Conservation (phyloP, 23 tunicate species). For the Pegea sp. region DNA sequence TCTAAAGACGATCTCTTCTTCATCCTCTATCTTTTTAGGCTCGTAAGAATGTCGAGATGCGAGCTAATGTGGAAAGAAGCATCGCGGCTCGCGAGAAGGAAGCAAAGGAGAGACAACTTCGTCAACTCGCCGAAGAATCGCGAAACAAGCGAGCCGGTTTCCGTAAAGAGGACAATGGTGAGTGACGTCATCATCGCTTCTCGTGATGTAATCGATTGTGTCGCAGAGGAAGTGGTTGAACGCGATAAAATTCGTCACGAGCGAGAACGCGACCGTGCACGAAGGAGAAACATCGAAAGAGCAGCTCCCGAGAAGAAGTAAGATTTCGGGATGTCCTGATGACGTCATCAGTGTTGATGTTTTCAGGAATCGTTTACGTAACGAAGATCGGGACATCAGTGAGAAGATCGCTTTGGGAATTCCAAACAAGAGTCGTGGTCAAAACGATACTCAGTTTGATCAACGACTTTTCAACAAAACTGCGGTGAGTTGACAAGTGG, state of each 20-base stretch:
- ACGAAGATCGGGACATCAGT: slow-evolving; percentile 84
- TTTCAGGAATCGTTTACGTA: slow-evolving; percentile 33
- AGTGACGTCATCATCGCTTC: not conserved
- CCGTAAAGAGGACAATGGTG: slow-evolving; percentile 52
- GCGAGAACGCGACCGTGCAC: slow-evolving; percentile 57
- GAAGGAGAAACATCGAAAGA: slow-evolving; percentile 76
- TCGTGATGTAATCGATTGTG: too few species aligned
- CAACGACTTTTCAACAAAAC: slow-evolving; percentile 83
- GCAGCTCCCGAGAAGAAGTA: slow-evolving; percentile 98
- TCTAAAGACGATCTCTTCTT: not conserved
- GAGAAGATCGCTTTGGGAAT: slow-evolving; percentile 89
- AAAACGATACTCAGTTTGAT: slow-evolving; percentile 76
- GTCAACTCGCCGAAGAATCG: slow-evolving; percentile 90
- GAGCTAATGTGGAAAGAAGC: slow-evolving; percentile 88
- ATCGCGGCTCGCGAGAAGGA: slow-evolving; percentile 90
- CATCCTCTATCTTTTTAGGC: slow-evolving; percentile 19
- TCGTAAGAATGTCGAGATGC: slow-evolving; percentile 92
- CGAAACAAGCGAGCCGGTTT: slow-evolving; percentile 78
- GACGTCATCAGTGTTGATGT: not conserved
- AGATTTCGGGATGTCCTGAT: not conserved
- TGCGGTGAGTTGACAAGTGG: slow-evolving; percentile 18
- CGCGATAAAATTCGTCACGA: slow-evolving; percentile 79
- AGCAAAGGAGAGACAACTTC: slow-evolving; percentile 77
- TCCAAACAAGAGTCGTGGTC: slow-evolving; percentile 56
- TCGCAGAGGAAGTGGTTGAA: slow-evolving; percentile 37